These are phyloP conservation scores for Enteromius trimaculatus DNA, from an alignment of 2,797 vertebrate species.

Conservation along the genomic window DNA sequence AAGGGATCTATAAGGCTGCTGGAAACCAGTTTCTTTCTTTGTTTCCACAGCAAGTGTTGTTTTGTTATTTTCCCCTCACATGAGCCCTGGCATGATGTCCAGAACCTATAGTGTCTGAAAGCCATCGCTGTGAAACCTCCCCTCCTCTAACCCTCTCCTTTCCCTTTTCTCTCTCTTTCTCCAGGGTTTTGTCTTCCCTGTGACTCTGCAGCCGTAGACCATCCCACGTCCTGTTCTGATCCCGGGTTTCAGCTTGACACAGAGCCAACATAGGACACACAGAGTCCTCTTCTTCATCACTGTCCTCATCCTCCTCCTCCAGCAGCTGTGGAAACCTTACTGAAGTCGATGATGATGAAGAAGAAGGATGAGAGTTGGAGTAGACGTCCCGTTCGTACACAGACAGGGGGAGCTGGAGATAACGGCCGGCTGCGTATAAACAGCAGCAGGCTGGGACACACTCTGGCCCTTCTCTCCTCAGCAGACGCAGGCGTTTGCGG, in stretches of 20 bases:
- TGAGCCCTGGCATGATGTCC: slow-evolving; percentile 83
- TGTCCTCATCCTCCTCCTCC: slow-evolving; percentile 67
- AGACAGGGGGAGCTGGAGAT: slow-evolving; percentile 89
- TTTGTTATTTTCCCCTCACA: slow-evolving; percentile 83
- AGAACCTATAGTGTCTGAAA: slow-evolving; percentile 70
- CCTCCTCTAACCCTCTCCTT: slow-evolving; percentile 56
- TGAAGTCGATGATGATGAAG: slow-evolving; percentile 74
- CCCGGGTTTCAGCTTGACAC: slow-evolving; percentile 62
- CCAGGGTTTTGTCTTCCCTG: slow-evolving; percentile 19
- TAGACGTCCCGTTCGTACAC: slow-evolving; percentile 78
- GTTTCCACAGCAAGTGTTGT: slow-evolving; percentile 34
- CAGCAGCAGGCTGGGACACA: slow-evolving; percentile 91
- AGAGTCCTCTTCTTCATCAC: slow-evolving; percentile 63
- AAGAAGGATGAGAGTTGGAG: slow-evolving; percentile 68
- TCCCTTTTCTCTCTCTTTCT: slow-evolving; percentile 35
- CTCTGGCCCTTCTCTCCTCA: slow-evolving; percentile 76
- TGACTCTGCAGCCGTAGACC: slow-evolving; percentile 48
- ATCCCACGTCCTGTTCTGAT: slow-evolving; percentile 35
- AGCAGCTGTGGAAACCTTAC: slow-evolving; percentile 48
- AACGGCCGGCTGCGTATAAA: slow-evolving; percentile 87
- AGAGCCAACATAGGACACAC: slow-evolving; percentile 58
- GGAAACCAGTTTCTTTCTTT: not conserved
- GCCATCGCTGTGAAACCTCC: slow-evolving; percentile 65
- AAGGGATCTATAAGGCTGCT: slow-evolving; percentile 18
- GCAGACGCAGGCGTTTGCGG: slow-evolving; percentile 88